phyloP scores from a whole-genome alignment of 2,113 vertebrate genomes.

The Pristiophorus japonicus region DNA sequence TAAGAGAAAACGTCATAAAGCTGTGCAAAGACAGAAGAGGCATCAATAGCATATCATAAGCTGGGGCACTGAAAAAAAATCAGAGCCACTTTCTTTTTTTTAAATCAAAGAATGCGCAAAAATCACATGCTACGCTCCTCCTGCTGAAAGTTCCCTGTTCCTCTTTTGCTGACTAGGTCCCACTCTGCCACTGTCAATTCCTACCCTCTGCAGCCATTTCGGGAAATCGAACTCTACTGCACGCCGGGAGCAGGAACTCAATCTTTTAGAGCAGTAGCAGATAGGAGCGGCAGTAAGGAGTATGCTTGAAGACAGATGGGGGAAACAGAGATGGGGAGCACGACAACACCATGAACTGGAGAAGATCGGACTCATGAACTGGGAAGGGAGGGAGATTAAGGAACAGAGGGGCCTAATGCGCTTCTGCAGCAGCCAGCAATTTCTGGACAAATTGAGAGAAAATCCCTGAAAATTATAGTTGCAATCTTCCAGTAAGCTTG shows the following conservation, averaged over 20 bases:
- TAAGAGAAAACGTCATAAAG: background rate
- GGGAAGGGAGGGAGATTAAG: background rate
- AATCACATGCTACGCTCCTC: background rate
- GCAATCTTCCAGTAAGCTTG: background rate
- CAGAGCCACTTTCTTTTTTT: background rate
- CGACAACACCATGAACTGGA: background rate
- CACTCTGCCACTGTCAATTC: background rate
- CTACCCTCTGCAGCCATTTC: background rate
- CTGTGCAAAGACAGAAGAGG: background rate
- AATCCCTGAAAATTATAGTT: background rate
- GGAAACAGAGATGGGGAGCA: background rate
- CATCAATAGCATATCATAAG: background rate
- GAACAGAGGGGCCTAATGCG: background rate
- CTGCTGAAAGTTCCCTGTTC: background rate
- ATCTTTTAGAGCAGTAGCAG: background rate
- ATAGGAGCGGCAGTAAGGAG: no score
- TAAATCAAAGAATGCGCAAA: background rate
- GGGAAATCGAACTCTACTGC: background rate
- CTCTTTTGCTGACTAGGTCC: background rate
- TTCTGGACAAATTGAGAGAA: background rate
- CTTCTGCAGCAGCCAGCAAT: background rate
- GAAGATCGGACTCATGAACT: background rate
- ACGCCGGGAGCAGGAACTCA: background rate
- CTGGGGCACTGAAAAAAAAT: background rate
- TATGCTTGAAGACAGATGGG: background rate